Percentiles rank a stretch among this genome's conserved stretches.
phyloP scores from a whole-genome alignment of 1,140 invertebrate genomes.

The Muscidifurax raptorellus region DNA sequence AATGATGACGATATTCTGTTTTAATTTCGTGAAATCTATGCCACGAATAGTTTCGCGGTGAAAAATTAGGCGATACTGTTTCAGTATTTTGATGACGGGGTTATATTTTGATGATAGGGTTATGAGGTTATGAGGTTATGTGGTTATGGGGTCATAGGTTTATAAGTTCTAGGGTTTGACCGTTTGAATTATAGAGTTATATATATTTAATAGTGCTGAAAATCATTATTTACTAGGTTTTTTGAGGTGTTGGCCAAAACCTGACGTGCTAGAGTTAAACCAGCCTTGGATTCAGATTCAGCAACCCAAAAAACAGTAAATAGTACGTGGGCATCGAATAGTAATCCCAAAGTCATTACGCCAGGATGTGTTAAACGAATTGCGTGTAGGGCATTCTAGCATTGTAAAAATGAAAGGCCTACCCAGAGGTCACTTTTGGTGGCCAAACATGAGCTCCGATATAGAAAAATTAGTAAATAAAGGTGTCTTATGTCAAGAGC shows the following conservation, averaged over 20 bases:
- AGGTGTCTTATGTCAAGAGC: constrained; percentile 63
- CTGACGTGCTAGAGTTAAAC: neutral
- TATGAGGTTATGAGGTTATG: too few relatives aligned
- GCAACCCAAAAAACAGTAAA: constrained; percentile 27
- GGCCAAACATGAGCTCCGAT: constrained; percentile 74
- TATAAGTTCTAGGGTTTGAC: too few relatives aligned
- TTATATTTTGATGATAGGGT: too few relatives aligned
- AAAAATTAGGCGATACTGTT: too few relatives aligned
- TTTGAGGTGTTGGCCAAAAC: too few relatives aligned
- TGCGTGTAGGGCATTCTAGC: constrained; percentile 74
- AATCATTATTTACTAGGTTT: too few relatives aligned
- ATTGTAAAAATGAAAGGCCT: constrained; percentile 76
- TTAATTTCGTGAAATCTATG: neutral
- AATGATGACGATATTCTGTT: too few relatives aligned
- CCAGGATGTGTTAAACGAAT: constrained; percentile 64
- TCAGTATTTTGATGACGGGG: too few relatives aligned
- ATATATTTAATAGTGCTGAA: too few relatives aligned
- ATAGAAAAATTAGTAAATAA: constrained; percentile 63
- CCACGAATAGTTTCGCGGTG: too few relatives aligned
- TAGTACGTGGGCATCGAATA: constrained; percentile 50
- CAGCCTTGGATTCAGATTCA: neutral
- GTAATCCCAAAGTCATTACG: constrained; percentile 68
- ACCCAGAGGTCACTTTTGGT: constrained; percentile 74
- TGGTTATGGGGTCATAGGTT: too few relatives aligned
- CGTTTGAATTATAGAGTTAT: too few relatives aligned